These are phyloP conservation scores for Dexiosoma caninum DNA, from an alignment of 2,888 invertebrate species.

Conservation along the genomic window DNA sequence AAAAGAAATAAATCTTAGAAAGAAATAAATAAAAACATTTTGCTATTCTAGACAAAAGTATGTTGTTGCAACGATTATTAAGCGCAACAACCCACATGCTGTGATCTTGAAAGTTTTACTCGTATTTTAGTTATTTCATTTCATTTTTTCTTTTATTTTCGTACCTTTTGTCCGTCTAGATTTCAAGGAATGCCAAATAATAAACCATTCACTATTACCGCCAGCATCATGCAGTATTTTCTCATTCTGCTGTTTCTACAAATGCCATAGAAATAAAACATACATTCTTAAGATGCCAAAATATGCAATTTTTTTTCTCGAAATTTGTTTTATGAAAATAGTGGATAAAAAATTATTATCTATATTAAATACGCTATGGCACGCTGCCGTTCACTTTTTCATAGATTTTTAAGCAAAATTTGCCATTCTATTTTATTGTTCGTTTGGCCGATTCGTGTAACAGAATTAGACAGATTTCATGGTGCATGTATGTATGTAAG, in stretches of 20 bases:
- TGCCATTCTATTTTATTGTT: conserved; percentile 42
- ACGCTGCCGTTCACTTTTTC: conserved; percentile 55
- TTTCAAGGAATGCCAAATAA: conserved; percentile 41
- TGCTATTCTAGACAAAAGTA: conserved; percentile 5
- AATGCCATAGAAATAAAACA: background rate
- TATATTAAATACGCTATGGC: conserved; percentile 18
- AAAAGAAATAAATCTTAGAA: background rate
- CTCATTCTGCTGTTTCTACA: background rate
- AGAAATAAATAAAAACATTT: background rate
- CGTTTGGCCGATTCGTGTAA: conserved; percentile 14
- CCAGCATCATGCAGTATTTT: conserved; percentile 33
- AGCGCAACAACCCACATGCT: conserved; percentile 57
- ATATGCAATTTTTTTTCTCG: conserved; percentile 35
- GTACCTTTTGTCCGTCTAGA: conserved; percentile 34
- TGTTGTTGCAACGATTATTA: background rate
- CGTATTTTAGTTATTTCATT: conserved; percentile 1
- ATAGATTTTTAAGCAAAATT: conserved; percentile 36
- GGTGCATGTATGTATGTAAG: conserved; percentile 15
- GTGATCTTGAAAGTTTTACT: conserved; percentile 59
- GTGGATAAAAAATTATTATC: no score
- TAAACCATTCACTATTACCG: conserved; percentile 37
- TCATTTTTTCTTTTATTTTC: no score
- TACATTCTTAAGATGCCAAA: conserved; percentile 52
- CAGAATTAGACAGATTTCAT: conserved; percentile 25
- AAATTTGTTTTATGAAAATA: background rate